Conservation (phyloP, 2,797 vertebrate genomes). For the Manis pentadactyla region DNA sequence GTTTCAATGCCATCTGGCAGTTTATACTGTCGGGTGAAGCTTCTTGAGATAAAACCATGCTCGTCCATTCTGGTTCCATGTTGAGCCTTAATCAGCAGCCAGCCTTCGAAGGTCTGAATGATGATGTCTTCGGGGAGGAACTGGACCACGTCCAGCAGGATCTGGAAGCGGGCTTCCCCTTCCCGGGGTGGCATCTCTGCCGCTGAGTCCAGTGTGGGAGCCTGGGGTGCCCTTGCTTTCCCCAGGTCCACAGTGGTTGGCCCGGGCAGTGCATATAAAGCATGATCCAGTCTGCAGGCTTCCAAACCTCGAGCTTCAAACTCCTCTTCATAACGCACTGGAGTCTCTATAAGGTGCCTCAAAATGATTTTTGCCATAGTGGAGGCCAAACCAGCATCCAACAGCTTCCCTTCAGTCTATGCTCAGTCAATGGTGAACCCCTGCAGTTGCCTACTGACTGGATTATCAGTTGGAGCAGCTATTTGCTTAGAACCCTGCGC, state of each 20-base stretch:
- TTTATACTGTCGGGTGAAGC: constrained; percentile 91
- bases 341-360: constrained; percentile 89
- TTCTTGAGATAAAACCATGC: constrained; percentile 90
- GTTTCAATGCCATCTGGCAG: constrained; percentile 87
- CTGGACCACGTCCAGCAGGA: constrained; percentile 91
- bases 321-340: constrained; percentile 86
- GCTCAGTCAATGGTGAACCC: neutral
- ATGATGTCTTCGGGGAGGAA: constrained; percentile 92
- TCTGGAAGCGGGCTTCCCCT: constrained; percentile 81
- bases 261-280: constrained; percentile 89
- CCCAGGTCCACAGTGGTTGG: constrained; percentile 76
- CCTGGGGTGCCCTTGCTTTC: neutral
- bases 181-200: neutral
- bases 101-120: constrained; percentile 92
- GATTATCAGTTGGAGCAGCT: constrained; percentile 32
- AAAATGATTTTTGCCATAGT: constrained; percentile 88
- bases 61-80: constrained; percentile 91
- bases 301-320: constrained; percentile 85
- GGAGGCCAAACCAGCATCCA: neutral
- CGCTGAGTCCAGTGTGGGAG: rapidly evolving
- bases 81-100: constrained; percentile 90
- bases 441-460: neutral
- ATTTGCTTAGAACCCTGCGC: constrained; percentile 79
- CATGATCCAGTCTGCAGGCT: constrained; percentile 86
- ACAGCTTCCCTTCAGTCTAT: neutral